Evolutionary conservation across 2,888 invertebrate genomes (phyloP).

Genomic region (Cyrtodaria siliqua): DNA sequence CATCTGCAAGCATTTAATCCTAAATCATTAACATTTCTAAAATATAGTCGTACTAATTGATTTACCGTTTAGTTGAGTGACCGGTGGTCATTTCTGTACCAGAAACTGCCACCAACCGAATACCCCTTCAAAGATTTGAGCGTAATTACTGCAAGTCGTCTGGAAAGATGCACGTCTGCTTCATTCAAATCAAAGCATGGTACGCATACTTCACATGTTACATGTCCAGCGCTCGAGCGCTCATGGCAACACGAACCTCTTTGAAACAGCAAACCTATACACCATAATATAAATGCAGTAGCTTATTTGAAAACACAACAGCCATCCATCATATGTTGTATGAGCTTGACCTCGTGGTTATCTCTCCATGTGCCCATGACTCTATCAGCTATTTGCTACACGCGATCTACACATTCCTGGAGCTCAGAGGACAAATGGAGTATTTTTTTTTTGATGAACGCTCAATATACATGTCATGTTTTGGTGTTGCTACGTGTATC

Average conservation of each 20-base stretch:
- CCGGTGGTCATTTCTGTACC: constrained; percentile 24
- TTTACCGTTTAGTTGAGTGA: constrained; percentile 9
- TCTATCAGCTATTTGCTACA: too few relatives aligned
- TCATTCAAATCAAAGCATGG: constrained; percentile 50
- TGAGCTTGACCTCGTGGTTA: background rate
- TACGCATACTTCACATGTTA: constrained; percentile 21
- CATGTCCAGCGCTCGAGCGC: background rate
- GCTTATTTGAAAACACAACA: constrained; percentile 5
- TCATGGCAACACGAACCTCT: constrained; percentile 4
- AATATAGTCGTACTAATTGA: background rate
- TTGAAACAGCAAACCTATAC: constrained; percentile 11
- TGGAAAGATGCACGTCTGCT: constrained; percentile 37
- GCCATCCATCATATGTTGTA: constrained; percentile 12
- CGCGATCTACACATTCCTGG: too few relatives aligned
- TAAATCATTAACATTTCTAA: too few relatives aligned
- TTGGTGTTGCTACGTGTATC: too few relatives aligned
- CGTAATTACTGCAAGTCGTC: constrained; percentile 32
- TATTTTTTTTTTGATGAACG: too few relatives aligned
- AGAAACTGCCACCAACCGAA: constrained; percentile 26
- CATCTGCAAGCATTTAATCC: too few relatives aligned
- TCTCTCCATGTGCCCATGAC: too few relatives aligned
- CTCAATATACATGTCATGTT: too few relatives aligned
- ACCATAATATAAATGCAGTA: background rate
- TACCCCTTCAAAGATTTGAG: constrained; percentile 26
- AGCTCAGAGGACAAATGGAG: too few relatives aligned